Conservation (phyloP, 1,140 invertebrate species). For the Venustaconcha ellipsiformis region DNA sequence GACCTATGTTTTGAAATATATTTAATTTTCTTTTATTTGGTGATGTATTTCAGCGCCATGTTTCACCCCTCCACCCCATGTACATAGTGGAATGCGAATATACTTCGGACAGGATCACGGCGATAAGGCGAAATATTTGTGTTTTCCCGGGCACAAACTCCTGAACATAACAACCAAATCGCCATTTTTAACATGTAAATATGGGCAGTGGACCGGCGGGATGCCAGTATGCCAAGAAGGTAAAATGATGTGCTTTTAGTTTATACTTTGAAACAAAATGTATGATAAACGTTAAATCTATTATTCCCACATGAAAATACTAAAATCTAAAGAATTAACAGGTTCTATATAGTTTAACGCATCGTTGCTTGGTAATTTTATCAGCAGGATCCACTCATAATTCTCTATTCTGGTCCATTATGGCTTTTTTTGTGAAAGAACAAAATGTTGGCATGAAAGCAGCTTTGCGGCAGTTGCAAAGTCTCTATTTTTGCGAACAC, state of each 20-base stretch:
- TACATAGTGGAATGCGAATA: slow-evolving; percentile 93
- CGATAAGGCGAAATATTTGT: slow-evolving; percentile 90
- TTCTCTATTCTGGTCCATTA: no score
- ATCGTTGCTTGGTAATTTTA: no score
- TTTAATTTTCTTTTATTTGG: background rate
- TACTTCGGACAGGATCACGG: slow-evolving; percentile 96
- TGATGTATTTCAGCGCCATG: slow-evolving; percentile 77
- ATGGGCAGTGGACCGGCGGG: slow-evolving; percentile 46
- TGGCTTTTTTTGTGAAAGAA: no score
- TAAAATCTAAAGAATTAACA: no score
- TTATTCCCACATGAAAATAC: no score
- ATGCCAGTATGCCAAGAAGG: slow-evolving; percentile 50
- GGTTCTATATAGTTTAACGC: no score
- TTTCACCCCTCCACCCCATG: slow-evolving; percentile 87
- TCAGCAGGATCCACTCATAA: no score
- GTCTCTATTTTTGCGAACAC: no score
- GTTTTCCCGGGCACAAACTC: slow-evolving; percentile 90
- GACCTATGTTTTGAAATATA: background rate
- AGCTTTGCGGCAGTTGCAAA: no score
- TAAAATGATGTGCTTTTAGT: slow-evolving; percentile 19
- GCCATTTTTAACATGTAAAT: slow-evolving; percentile 47
- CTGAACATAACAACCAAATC: slow-evolving; percentile 19
- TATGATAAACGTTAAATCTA: no score
- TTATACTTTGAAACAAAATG: no score
- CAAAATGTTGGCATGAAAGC: no score